A percentile compares a stretch with the other conserved stretches of the same genome.
Conservation (phyloP, 2,888 invertebrate genomes). For the Brenthis ino region DNA sequence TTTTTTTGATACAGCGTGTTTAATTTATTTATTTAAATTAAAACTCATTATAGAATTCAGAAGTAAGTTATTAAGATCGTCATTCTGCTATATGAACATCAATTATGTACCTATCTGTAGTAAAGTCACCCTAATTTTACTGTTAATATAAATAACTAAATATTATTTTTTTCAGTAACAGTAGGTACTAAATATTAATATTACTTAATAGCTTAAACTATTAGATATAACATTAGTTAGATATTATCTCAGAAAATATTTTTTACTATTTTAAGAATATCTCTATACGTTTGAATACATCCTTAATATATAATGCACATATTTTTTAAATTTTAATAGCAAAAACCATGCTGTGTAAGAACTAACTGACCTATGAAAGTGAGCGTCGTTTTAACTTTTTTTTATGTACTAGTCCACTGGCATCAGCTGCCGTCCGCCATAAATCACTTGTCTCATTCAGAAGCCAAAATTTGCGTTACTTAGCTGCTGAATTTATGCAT, state of each 20-base stretch:
- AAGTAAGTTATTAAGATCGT: neutral
- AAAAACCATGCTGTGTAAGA: slow-evolving; percentile 20
- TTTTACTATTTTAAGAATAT: too few species aligned
- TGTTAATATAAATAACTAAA: too few species aligned
- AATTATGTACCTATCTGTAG: too few species aligned
- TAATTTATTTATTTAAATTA: neutral
- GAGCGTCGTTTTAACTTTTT: slow-evolving; percentile 55
- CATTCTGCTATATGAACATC: too few species aligned
- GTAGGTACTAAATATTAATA: too few species aligned
- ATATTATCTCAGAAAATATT: too few species aligned
- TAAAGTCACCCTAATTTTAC: too few species aligned
- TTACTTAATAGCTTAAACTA: too few species aligned
- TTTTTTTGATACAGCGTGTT: neutral
- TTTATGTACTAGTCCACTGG: slow-evolving; percentile 50
- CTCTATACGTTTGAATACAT: neutral
- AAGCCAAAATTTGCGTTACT: slow-evolving; percentile 48
- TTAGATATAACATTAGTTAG: too few species aligned
- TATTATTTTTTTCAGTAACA: too few species aligned
- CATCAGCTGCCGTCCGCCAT: slow-evolving; percentile 63
- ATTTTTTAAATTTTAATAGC: slow-evolving; percentile 35
- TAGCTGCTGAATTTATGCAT: slow-evolving; percentile 23
- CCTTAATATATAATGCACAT: neutral
- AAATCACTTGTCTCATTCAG: slow-evolving; percentile 63
- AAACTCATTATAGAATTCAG: too few species aligned
- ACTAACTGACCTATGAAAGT: slow-evolving; percentile 63